Conservation (phyloP, 2,113 vertebrate genomes). For the Isichthys henryi region DNA sequence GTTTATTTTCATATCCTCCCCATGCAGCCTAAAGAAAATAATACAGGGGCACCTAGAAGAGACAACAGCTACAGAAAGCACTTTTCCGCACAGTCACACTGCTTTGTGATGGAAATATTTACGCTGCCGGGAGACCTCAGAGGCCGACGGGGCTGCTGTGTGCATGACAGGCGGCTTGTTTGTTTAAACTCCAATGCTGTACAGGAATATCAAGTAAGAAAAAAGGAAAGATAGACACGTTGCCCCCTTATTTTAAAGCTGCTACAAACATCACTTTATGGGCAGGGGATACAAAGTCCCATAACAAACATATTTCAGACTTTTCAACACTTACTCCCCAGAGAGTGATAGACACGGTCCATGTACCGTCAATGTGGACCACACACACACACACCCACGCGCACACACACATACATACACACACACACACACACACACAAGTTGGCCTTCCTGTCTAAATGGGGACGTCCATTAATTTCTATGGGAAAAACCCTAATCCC, state of each 20-base stretch:
- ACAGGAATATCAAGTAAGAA: background rate
- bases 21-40: slow-evolving; percentile 58
- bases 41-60: slow-evolving; percentile 40
- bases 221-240: background rate
- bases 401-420: no score
- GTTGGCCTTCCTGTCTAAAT: no score
- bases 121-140: slow-evolving; percentile 6
- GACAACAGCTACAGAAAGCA: slow-evolving; percentile 27
- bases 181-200: slow-evolving; percentile 15
- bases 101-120: slow-evolving; percentile 26
- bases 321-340: background rate
- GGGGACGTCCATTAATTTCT: no score
- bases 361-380: background rate
- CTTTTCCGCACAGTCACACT: slow-evolving; percentile 19
- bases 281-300: background rate
- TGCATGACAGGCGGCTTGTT: slow-evolving; percentile 18
- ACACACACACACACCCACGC: background rate
- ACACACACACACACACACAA: no score
- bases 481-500: no score
- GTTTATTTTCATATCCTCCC: slow-evolving; percentile 66
- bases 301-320: slow-evolving; percentile 3
- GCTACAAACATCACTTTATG: slow-evolving; percentile 8
- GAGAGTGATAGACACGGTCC: background rate
- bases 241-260: background rate
- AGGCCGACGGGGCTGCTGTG: background rate